Base-by-base conservation (phyloP, 2,113 vertebrate genomes). In the Channa maculata region DNA sequence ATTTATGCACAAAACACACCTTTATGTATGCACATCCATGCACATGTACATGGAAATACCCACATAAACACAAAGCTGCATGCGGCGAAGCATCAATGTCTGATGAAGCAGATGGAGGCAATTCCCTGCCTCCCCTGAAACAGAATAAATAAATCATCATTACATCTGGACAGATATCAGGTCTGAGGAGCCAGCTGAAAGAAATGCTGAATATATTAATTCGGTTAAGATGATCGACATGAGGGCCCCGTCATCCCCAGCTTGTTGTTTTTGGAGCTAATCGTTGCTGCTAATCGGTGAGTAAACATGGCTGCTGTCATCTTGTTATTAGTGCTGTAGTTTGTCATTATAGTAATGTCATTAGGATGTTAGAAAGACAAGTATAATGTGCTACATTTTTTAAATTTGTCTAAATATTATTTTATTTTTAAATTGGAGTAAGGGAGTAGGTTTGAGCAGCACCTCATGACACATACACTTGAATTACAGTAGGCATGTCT, bases 281-380 rank as follows among this genome's bases (percentile, higher is more conserved):
- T 94, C 78, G 53, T 76, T 87, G 84, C 85, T 89, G 91, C 92
- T 92, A 86, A 94, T 94, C 83, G 51, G 91, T 92, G 92, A 93
- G 89, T 82, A 94, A 95, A 86, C 84, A 91, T 70, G 51, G 78
- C 90, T 60, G 73, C 50, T 77, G 70, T 50, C 24, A 24, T 24
- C 24, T 24, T 24, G 24, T 24, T 24, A 24, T 24, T 24, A 24
- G 24, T 24, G 24, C 24, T 24, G 24, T 45, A 15, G 0, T 34
- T 71, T 9, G 1, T 9, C 12, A 6, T 33, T 0, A 2, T 69
- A 48, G 57, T 49, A 46, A 53, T 6, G 6, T 36, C 14, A 12
- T 12, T 12, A 14, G 24, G 8, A 14, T 15, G 4, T 49, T 43
- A 34, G 9, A 36, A 61, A 49, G 5, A 53, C 36, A 4, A 65